Evolutionary conservation across 2,888 invertebrate species (phyloP), one percentile per base, ranked within the genome.

Genomic region (Gibbula magus): DNA sequence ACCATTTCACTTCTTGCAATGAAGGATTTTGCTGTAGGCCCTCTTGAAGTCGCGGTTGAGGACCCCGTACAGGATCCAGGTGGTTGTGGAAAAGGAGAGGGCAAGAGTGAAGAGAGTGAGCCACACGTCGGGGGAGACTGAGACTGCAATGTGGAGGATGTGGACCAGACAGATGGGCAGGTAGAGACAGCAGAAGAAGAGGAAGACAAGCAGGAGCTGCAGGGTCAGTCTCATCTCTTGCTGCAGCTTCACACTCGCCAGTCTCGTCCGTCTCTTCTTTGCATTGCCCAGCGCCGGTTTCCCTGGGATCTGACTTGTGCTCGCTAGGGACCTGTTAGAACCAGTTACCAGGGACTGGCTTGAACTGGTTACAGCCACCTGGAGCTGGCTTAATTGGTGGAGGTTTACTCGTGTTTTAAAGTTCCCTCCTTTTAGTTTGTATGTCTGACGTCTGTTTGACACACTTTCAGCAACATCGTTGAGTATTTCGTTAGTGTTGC

Each of bases 51-150:
- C 79, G 1, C 22, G 25, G 67, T 81, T 81, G 35, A 79, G 67
- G 10, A 81, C 22, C 0, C 75, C 79, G 29, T 81, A 81, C 25
- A 81, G 22, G 13, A 81, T 45, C 81, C 81, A 81, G 29, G 77
- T 52, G 67, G 67, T 79, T 39, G 81, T 76, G 7, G 77, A 76
- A n/a, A 81, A 81, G 61, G 81, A 79, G 18, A 77, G 74, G 2
- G 73, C 61, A 16, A 79, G 73, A 0, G 81, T 81, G 77, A 74
- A 73, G 51, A 81, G 5, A 13, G 73, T 18, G 5, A 81, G 79
- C 81, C 81, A 81, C n/a, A 32, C 39, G 18, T 79, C 79, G 2
- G 73, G 39, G 20, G 74, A 32, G 77, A 75, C n/a, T 10, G 20
- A 2, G 25, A 39, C 22, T 13, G 25, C 25, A 0, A 70, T 74